Conservation (phyloP, 2,797 vertebrate genomes). For the Choloepus didactylus region DNA sequence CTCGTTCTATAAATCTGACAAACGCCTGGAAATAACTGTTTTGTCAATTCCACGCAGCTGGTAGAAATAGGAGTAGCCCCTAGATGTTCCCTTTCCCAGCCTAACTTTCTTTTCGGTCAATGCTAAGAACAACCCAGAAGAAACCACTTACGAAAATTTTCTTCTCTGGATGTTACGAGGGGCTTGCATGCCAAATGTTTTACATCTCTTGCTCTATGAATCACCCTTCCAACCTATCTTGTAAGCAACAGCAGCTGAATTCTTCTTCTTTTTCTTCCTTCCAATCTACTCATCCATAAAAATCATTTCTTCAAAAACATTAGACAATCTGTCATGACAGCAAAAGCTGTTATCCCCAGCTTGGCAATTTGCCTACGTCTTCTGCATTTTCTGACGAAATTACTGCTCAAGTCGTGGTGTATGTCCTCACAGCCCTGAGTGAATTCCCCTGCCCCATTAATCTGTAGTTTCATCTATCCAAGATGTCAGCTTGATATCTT, state of each 20-base stretch:
- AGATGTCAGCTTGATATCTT: slow-evolving; percentile 78
- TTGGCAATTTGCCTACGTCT: slow-evolving; percentile 72
- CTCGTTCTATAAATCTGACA: slow-evolving; percentile 21
- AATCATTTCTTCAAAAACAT: background rate
- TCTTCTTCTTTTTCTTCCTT: slow-evolving; percentile 54
- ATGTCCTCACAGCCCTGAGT: slow-evolving; percentile 73
- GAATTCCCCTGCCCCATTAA: slow-evolving; percentile 73
- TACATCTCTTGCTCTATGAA: slow-evolving; percentile 50
- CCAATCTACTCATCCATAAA: background rate
- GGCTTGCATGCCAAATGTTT: slow-evolving; percentile 6
- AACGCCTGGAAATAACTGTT: background rate
- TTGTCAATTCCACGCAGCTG: background rate
- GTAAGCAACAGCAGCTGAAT: background rate
- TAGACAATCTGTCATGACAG: slow-evolving; percentile 26
- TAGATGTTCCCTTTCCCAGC: background rate
- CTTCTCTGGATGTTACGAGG: background rate
- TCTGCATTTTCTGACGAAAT: slow-evolving; percentile 73
- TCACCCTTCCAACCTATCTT: background rate
- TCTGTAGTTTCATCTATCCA: slow-evolving; percentile 81
- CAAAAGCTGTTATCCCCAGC: slow-evolving; percentile 26
- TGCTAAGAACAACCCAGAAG: background rate
- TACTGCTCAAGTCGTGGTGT: slow-evolving; percentile 75
- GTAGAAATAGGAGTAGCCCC: background rate
- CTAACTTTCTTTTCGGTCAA: background rate
- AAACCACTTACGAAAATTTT: background rate